Percentiles rank a stretch among this genome's conserved stretches.
phyloP scores from a whole-genome alignment of 64 coral and sea anemone genomes.

The Stylophora pistillata region DNA sequence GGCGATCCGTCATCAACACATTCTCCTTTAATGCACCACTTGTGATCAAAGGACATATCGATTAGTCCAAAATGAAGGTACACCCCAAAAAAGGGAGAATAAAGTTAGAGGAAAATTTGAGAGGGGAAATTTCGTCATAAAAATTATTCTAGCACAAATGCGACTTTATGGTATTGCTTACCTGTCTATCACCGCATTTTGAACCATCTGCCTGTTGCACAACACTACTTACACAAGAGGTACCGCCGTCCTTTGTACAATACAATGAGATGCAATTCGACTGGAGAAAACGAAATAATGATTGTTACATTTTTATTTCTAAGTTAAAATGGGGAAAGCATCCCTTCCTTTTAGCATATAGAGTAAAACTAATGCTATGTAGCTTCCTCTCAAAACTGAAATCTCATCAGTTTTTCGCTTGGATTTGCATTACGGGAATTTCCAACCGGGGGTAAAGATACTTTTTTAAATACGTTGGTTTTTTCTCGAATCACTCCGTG shows the following conservation, averaged over 20 bases:
- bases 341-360: too few species aligned
- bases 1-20: constrained; percentile 88
- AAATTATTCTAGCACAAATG: not conserved
- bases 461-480: too few species aligned
- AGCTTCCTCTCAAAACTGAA: too few species aligned
- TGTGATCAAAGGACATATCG: not conserved
- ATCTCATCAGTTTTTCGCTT: too few species aligned
- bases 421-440: too few species aligned
- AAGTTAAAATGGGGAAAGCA: too few species aligned
- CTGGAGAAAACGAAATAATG: not conserved
- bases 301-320: not conserved
- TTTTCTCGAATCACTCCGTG: too few species aligned
- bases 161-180: not conserved
- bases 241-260: constrained; percentile 41
- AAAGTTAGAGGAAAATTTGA: not conserved
- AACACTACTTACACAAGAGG: constrained; percentile 17
- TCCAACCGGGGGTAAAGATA: too few species aligned
- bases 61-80: not conserved
- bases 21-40: constrained; percentile 93
- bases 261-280: constrained; percentile 41
- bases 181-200: constrained; percentile 63
- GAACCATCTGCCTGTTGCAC: constrained; percentile 59
- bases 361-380: too few species aligned
- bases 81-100: too few species aligned
- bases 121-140: too few species aligned